Percentiles rank a stretch among this genome's conserved stretches.
Evolutionary conservation across 2,888 invertebrate genomes (phyloP).

Genomic region (Silvanus unidentatus): DNA sequence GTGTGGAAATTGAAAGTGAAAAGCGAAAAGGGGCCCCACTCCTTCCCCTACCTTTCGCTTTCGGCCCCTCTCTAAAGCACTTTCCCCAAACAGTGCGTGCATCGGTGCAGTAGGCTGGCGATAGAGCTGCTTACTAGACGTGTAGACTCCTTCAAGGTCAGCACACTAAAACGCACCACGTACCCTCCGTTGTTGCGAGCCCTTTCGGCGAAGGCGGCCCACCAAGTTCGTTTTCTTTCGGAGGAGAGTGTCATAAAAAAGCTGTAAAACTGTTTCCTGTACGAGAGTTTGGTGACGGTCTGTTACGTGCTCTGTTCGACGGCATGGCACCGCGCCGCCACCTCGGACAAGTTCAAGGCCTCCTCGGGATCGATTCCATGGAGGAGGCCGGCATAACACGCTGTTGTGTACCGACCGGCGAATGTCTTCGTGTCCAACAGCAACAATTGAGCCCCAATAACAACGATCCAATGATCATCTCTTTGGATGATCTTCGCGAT

Average conservation of each 20-base stretch:
- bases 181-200: slow-evolving; percentile 12
- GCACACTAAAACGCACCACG: slow-evolving; percentile 10
- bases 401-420: slow-evolving; percentile 78
- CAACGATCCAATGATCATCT: slow-evolving; percentile 52
- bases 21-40: slow-evolving; percentile 46
- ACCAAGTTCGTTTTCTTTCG: no score
- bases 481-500: slow-evolving; percentile 67
- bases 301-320: not conserved
- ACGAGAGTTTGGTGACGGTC: not conserved
- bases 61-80: slow-evolving; percentile 44
- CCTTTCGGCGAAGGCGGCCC: slow-evolving; percentile 37
- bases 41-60: slow-evolving; percentile 67
- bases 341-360: slow-evolving; percentile 46
- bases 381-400: slow-evolving; percentile 48
- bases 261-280: no score
- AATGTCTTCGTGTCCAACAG: slow-evolving; percentile 65
- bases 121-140: slow-evolving; percentile 47
- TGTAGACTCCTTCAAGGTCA: slow-evolving; percentile 32
- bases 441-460: slow-evolving; percentile 34
- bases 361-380: slow-evolving; percentile 37
- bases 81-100: slow-evolving; percentile 50
- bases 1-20: slow-evolving; percentile 47
- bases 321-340: slow-evolving; percentile 44
- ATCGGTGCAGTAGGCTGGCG: slow-evolving; percentile 54
- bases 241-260: not conserved